phyloP scores from a whole-genome alignment of 2,888 invertebrate species.

The Zaprionus bogoriensis region DNA sequence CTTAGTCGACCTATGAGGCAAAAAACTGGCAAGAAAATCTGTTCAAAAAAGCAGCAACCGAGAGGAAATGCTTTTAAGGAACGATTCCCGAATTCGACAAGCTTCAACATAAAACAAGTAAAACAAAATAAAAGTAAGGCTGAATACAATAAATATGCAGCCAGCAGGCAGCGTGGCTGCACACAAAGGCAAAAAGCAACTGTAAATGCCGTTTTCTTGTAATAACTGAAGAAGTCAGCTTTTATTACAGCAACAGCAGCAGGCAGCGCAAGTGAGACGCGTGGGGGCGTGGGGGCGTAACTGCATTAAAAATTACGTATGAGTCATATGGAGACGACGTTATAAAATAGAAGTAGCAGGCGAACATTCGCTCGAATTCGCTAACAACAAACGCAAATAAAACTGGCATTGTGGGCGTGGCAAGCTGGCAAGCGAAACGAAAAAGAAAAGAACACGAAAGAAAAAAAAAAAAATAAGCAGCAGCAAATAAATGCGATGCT shows the following conservation, averaged over 20 bases:
- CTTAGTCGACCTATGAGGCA: no score
- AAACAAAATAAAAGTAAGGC: conserved; percentile 14
- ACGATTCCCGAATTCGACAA: not conserved
- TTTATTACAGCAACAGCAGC: conserved; percentile 36
- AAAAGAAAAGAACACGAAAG: conserved; percentile 1
- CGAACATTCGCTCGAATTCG: conserved; percentile 14
- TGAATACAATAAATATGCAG: no score
- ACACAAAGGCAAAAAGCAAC: conserved; percentile 16
- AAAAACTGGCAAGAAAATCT: no score
- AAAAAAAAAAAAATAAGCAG: not conserved
- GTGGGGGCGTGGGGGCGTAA: conserved; percentile 3
- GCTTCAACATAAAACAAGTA: conserved; percentile 19
- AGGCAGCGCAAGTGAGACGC: conserved; percentile 11
- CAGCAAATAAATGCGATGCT: conserved; percentile 12
- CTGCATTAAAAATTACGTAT: conserved; percentile 58
- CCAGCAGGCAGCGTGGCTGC: no score
- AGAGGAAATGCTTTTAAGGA: not conserved
- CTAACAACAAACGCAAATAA: conserved; percentile 37
- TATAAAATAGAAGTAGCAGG: conserved; percentile 38
- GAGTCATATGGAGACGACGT: conserved; percentile 24
- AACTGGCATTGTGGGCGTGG: conserved; percentile 45
- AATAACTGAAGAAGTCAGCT: conserved; percentile 37
- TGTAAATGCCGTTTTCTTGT: conserved; percentile 30
- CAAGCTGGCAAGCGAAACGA: conserved; percentile 25
- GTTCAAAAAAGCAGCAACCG: no score